Evolutionary conservation across 2,888 invertebrate species (phyloP).

Genomic region (Ectemnius cavifrons): DNA sequence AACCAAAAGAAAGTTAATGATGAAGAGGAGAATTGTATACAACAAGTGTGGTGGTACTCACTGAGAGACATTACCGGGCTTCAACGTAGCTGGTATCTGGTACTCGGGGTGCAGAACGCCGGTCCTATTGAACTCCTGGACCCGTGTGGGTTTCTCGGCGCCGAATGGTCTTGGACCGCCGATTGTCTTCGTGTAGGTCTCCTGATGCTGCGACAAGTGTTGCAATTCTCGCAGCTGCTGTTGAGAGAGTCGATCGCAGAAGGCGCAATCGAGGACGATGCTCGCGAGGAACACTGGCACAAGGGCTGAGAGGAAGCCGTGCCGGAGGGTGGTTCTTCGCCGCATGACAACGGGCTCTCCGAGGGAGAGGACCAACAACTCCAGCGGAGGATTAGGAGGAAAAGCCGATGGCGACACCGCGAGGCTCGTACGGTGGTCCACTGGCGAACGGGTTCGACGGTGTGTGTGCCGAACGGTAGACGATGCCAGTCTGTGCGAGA

Average conservation of each 20-base stretch:
- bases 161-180: slow-evolving; percentile 71
- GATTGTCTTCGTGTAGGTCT: slow-evolving; percentile 47
- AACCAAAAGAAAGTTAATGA: neutral
- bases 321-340: slow-evolving; percentile 32
- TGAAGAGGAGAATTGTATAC: no score
- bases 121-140: slow-evolving; percentile 74
- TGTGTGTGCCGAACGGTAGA: slow-evolving; percentile 63
- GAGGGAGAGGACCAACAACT: slow-evolving; percentile 8
- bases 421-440: slow-evolving; percentile 64
- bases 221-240: slow-evolving; percentile 43
- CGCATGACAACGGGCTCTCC: slow-evolving; percentile 24
- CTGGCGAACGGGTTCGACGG: slow-evolving; percentile 71
- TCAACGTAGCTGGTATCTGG: slow-evolving; percentile 74
- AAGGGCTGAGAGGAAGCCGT: slow-evolving; percentile 37
- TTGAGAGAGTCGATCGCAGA: slow-evolving; percentile 51
- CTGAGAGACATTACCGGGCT: slow-evolving; percentile 74
- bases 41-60: slow-evolving; percentile 60
- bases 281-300: slow-evolving; percentile 40
- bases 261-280: slow-evolving; percentile 54
- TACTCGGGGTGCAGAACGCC: slow-evolving; percentile 76
- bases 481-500: slow-evolving; percentile 50
- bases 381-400: slow-evolving; percentile 5
- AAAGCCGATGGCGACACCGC: slow-evolving; percentile 49
- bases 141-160: slow-evolving; percentile 67
- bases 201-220: slow-evolving; percentile 42